phyloP scores from a whole-genome alignment of 1,140 invertebrate genomes.

The Centruroides sculpturatus region DNA sequence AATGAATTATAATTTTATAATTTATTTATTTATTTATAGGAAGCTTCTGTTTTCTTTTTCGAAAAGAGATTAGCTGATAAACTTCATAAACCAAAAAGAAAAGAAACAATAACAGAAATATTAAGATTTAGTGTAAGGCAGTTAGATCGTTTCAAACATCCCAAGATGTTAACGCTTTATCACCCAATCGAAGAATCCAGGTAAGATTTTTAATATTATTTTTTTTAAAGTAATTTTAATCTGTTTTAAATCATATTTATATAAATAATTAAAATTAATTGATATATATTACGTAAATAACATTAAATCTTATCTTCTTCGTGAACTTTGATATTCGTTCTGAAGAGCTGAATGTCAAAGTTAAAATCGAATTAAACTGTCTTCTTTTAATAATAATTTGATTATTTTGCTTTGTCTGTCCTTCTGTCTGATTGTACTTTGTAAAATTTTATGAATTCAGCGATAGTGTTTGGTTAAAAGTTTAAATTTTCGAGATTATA shows the following conservation, averaged over 20 bases:
- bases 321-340: too few species aligned
- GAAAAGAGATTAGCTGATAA: slow-evolving; percentile 89
- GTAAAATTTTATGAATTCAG: too few species aligned
- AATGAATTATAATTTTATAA: background rate
- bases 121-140: slow-evolving; percentile 63
- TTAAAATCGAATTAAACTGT: too few species aligned
- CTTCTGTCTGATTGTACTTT: too few species aligned
- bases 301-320: too few species aligned
- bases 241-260: background rate
- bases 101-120: slow-evolving; percentile 80
- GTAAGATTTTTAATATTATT: slow-evolving; percentile 20
- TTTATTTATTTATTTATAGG: slow-evolving; percentile 44
- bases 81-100: slow-evolving; percentile 79
- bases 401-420: too few species aligned
- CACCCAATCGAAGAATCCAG: slow-evolving; percentile 36
- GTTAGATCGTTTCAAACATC: slow-evolving; percentile 71
- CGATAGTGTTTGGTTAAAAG: too few species aligned
- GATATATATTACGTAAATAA: too few species aligned
- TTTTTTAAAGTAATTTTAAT: background rate
- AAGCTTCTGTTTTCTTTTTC: slow-evolving; percentile 88
- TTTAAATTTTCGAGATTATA: too few species aligned
- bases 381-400: too few species aligned
- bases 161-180: slow-evolving; percentile 54
- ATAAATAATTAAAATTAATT: too few species aligned
- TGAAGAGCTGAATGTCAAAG: too few species aligned